Evolutionary conservation across 1,140 invertebrate species (phyloP).

Genomic region (Tyrophagus putrescentiae): DNA sequence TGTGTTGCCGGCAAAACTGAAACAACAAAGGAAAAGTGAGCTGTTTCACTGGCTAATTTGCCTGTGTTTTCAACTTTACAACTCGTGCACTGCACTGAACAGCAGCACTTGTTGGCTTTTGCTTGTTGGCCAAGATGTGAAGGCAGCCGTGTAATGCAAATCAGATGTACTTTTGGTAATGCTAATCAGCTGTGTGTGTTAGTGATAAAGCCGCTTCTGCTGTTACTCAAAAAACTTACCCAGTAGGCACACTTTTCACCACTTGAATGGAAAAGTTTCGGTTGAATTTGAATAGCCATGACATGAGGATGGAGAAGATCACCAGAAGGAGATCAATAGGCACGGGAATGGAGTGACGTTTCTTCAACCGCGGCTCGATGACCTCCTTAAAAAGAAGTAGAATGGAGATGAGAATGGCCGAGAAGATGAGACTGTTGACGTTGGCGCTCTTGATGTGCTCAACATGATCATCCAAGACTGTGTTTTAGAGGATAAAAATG

Average conservation of each 20-base stretch:
- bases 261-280: constrained; percentile 4
- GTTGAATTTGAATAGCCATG: constrained; percentile 16
- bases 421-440: constrained; percentile 3
- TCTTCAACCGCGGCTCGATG: constrained; percentile 23
- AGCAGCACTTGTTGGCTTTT: too few relatives aligned
- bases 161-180: too few relatives aligned
- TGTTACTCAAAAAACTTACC: too few relatives aligned
- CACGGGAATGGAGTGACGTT: constrained; percentile 18
- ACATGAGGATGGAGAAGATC: constrained; percentile 3
- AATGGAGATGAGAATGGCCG: constrained; percentile 28
- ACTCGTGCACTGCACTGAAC: too few relatives aligned
- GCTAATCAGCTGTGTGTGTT: too few relatives aligned
- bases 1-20: too few relatives aligned
- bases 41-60: too few relatives aligned
- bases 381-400: constrained; percentile 33
- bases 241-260: constrained; percentile 27
- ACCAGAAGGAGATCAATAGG: constrained; percentile 26
- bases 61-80: too few relatives aligned
- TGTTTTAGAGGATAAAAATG: not conserved
- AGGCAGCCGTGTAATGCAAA: too few relatives aligned
- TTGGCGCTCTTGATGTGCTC: constrained; percentile 1
- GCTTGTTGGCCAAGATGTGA: too few relatives aligned
- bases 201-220: too few relatives aligned
- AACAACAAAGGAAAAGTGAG: too few relatives aligned
- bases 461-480: constrained; percentile 8